phyloP scores from a whole-genome alignment of 1,140 invertebrate species.

The Ericerus pela region DNA sequence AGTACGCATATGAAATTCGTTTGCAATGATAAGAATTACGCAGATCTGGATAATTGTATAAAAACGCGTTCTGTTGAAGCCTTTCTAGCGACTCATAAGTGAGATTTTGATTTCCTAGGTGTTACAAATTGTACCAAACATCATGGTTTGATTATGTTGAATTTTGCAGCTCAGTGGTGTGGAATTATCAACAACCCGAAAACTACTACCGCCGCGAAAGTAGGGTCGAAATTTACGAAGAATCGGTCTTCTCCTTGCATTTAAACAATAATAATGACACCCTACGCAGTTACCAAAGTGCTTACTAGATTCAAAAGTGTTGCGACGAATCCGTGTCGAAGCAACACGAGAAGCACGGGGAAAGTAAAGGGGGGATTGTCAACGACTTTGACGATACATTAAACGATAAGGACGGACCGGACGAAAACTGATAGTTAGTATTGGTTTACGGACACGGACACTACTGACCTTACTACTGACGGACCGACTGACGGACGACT shows the following conservation, averaged over 20 bases:
- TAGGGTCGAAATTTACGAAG: constrained; percentile 1
- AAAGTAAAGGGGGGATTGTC: too few species aligned
- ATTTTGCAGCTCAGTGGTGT: background rate
- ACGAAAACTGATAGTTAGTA: too few species aligned
- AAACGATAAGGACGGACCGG: too few species aligned
- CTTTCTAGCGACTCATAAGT: constrained; percentile 16
- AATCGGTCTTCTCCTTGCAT: background rate
- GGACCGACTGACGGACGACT: too few species aligned
- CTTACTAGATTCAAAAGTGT: background rate
- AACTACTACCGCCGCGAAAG: background rate
- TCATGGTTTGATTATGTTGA: background rate
- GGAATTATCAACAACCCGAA: background rate
- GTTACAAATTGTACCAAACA: background rate
- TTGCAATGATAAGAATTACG: constrained; percentile 19
- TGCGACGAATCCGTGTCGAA: too few species aligned
- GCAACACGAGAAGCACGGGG: too few species aligned
- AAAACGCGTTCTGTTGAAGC: constrained; percentile 14
- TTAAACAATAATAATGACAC: background rate
- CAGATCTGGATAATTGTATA: constrained; percentile 21
- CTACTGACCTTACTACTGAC: too few species aligned
- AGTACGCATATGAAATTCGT: constrained; percentile 18
- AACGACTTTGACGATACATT: too few species aligned
- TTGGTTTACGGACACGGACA: too few species aligned
- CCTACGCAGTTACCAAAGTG: background rate
- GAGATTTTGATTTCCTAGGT: constrained; percentile 8